phyloP scores from a whole-genome alignment of 2,113 vertebrate species.

The Ammospiza nelsoni region DNA sequence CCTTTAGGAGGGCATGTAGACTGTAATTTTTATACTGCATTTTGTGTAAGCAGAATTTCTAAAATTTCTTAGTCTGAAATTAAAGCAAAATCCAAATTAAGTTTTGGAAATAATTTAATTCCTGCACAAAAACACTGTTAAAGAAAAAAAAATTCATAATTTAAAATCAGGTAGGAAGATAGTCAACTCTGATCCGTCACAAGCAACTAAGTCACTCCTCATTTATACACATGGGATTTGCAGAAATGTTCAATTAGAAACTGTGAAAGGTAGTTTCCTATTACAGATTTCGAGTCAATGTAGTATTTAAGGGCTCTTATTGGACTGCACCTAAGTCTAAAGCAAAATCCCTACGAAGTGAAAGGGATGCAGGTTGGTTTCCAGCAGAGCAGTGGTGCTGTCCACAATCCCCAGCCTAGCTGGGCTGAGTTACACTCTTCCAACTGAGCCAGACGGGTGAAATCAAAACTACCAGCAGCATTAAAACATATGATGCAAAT shows the following conservation, averaged over 20 bases:
- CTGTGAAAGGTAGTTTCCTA: neutral
- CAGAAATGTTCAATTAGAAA: neutral
- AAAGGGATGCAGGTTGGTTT: neutral
- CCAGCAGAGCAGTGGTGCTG: neutral
- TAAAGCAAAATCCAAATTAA: neutral
- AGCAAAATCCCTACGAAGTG: neutral
- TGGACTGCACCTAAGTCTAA: neutral
- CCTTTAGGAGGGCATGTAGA: neutral
- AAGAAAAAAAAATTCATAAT: neutral
- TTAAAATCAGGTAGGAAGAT: neutral
- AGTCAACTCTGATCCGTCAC: neutral
- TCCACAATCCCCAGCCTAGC: neutral
- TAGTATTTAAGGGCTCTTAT: neutral
- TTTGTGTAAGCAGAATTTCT: neutral
- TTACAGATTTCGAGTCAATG: neutral
- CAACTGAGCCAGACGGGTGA: neutral
- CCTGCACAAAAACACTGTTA: neutral
- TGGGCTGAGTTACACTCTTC: neutral
- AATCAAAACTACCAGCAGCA: neutral
- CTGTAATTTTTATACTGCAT: neutral
- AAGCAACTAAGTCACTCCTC: neutral
- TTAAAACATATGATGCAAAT: neutral
- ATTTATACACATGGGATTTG: neutral
- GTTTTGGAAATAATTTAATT: neutral
- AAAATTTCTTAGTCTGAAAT: conserved; percentile 27